These are phyloP conservation scores for Phyllotreta striolata DNA, from an alignment of 2,888 invertebrate genomes.

Conservation along the genomic window DNA sequence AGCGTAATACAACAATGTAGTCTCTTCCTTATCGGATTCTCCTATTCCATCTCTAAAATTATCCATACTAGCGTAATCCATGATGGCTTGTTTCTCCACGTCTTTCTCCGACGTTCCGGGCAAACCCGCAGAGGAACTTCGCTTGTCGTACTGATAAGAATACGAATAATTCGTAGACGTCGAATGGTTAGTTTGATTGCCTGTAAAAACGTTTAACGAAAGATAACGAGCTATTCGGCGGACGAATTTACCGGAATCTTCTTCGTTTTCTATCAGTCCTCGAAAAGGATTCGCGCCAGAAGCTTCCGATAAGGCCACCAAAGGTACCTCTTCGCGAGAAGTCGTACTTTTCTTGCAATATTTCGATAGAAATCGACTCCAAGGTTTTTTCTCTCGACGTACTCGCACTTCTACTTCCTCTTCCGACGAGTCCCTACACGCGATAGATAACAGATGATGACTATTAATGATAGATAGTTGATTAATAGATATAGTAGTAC, in stretches of 20 bases:
- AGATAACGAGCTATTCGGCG: too few species aligned
- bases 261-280: too few species aligned
- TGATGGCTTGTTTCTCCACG: constrained; percentile 55
- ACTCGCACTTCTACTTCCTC: constrained; percentile 44
- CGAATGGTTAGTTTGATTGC: constrained; percentile 31
- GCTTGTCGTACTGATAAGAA: constrained; percentile 54
- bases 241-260: too few species aligned
- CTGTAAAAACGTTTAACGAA: constrained; percentile 7
- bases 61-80: constrained; percentile 57
- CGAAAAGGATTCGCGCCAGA: constrained; percentile 4
- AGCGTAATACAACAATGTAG: too few species aligned
- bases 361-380: constrained; percentile 27
- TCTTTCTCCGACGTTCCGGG: constrained; percentile 47
- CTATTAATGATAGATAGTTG: too few species aligned
- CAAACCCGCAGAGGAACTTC: constrained; percentile 41
- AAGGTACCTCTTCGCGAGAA: constrained; percentile 6
- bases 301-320: not conserved
- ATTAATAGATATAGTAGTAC: too few species aligned
- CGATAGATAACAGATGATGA: too few species aligned
- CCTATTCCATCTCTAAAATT: constrained; percentile 44
- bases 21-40: not conserved
- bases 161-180: constrained; percentile 54
- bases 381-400: constrained; percentile 27
- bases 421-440: constrained; percentile 57
- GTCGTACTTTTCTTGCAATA: constrained; percentile 16